Evolutionary conservation across 2,888 invertebrate genomes (phyloP).

Genomic region (Pegoplata infirma): DNA sequence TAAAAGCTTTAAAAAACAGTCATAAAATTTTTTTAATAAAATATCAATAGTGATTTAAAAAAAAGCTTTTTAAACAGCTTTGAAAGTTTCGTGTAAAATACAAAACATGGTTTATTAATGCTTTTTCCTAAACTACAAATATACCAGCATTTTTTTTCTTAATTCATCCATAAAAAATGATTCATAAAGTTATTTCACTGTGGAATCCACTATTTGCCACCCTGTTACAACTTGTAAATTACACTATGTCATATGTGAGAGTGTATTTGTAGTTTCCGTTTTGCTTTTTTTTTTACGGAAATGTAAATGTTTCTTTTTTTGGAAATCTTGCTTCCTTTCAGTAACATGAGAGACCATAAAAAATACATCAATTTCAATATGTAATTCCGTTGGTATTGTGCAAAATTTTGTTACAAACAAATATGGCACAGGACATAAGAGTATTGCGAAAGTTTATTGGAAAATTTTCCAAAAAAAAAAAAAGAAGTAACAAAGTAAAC

Average conservation of each 20-base stretch:
- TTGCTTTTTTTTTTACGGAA: background rate
- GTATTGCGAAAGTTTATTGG: background rate
- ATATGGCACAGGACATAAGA: conserved; percentile 26
- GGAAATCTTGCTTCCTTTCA: background rate
- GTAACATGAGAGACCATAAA: background rate
- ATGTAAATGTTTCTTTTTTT: background rate
- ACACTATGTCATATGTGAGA: background rate
- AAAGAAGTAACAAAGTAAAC: background rate
- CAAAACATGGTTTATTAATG: too few relatives aligned
- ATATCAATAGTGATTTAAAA: too few relatives aligned
- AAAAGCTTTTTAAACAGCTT: too few relatives aligned
- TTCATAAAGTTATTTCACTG: too few relatives aligned
- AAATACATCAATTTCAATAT: background rate
- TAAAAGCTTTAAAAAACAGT: too few relatives aligned
- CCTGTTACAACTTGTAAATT: background rate
- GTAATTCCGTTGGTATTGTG: background rate
- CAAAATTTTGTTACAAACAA: background rate
- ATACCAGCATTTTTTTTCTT: too few relatives aligned
- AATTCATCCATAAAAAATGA: too few relatives aligned
- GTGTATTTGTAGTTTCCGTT: background rate
- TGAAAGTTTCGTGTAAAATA: too few relatives aligned
- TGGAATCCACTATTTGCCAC: too few relatives aligned
- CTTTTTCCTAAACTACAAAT: too few relatives aligned
- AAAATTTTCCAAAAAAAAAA: background rate
- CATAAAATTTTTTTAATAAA: too few relatives aligned